Evolutionary conservation across 2,888 invertebrate genomes (phyloP).

Genomic region (Drosophila affinis): DNA sequence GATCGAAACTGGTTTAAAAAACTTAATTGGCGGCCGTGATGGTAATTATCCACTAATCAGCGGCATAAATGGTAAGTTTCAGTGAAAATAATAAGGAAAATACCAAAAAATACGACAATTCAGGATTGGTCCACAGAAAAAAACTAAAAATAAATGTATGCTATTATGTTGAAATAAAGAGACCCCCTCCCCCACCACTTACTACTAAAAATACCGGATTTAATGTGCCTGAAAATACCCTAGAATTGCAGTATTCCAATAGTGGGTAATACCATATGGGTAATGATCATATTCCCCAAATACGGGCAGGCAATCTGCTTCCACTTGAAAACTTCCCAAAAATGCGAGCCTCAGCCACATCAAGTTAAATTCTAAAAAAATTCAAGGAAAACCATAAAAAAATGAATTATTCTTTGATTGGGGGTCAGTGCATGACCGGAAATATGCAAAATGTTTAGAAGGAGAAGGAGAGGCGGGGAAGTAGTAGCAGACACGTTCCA

Average conservation of each 20-base stretch:
- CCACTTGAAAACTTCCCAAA: conserved; percentile 26
- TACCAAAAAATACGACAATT: neutral
- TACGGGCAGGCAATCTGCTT: conserved; percentile 31
- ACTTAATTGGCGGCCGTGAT: conserved; percentile 91
- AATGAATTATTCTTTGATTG: conserved; percentile 36
- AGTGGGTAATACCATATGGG: conserved; percentile 20
- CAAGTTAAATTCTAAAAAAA: neutral
- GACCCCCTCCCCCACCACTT: neutral
- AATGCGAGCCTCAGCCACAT: conserved; percentile 2
- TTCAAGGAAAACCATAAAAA: conserved; percentile 32
- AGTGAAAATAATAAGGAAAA: neutral
- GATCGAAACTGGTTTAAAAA: conserved; percentile 93
- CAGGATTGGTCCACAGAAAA: too few species aligned
- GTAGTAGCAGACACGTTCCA: conserved; percentile 28
- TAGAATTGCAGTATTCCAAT: neutral
- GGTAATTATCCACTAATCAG: conserved; percentile 91
- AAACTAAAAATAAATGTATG: too few species aligned
- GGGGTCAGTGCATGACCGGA: conserved; percentile 40
- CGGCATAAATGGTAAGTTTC: conserved; percentile 87
- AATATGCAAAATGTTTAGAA: conserved; percentile 30
- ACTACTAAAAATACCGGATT: too few species aligned
- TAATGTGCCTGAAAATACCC: too few species aligned
- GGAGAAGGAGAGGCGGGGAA: neutral
- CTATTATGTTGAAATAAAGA: too few species aligned
- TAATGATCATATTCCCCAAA: too few species aligned